Conservation (phyloP, 2,888 invertebrate genomes). For the Callyntrura sp. region DNA sequence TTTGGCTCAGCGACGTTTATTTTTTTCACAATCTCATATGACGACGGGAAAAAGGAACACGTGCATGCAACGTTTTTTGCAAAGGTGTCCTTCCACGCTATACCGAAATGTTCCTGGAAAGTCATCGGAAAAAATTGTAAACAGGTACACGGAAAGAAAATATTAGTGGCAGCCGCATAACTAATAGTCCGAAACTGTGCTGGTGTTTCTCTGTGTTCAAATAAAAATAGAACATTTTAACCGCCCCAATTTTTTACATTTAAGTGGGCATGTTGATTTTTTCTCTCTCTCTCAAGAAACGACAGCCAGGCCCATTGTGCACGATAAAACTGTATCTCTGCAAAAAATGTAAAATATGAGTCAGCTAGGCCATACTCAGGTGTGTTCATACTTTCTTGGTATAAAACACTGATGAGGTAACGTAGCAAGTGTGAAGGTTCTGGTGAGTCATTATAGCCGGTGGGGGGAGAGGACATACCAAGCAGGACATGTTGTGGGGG, state of each 20-base stretch:
- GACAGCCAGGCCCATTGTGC: too few relatives aligned
- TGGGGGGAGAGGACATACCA: too few relatives aligned
- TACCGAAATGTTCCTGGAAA: background rate
- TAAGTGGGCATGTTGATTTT: background rate
- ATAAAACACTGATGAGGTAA: too few relatives aligned
- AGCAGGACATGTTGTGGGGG: too few relatives aligned
- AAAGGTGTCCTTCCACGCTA: conserved; percentile 1
- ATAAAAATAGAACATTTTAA: background rate
- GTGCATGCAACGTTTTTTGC: conserved; percentile 6
- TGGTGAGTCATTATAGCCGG: too few relatives aligned
- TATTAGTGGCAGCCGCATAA: conserved; percentile 1
- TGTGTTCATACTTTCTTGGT: too few relatives aligned
- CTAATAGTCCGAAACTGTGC: conserved; percentile 1
- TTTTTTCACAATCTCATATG: background rate
- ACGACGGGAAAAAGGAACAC: background rate
- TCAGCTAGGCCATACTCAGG: too few relatives aligned
- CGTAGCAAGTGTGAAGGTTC: too few relatives aligned
- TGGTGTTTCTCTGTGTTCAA: background rate
- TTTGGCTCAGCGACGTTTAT: background rate
- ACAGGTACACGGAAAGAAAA: conserved; percentile 26
- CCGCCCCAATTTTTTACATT: background rate
- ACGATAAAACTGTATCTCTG: background rate
- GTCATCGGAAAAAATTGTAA: background rate
- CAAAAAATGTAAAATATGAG: background rate
- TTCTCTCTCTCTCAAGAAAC: too few relatives aligned